Conservation (phyloP, 2,797 vertebrate genomes). For the Coendou prehensilis region DNA sequence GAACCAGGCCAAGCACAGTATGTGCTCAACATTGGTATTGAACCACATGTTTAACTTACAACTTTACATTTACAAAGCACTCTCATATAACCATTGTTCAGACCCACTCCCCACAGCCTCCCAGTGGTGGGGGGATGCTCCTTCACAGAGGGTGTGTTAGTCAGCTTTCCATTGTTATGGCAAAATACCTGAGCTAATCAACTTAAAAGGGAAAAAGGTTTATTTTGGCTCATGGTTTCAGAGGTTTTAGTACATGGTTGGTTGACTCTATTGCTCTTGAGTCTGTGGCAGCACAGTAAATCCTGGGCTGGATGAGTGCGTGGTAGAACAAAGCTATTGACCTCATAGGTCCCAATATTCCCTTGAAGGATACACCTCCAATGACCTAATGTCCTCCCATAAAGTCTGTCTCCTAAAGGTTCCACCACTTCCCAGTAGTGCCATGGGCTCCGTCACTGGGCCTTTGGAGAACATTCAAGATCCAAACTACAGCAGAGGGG, state of each 20-base stretch:
- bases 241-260: not conserved
- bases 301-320: not conserved
- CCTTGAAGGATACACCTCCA: not conserved
- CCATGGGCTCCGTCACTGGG: not conserved
- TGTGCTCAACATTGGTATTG: not conserved
- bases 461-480: not conserved
- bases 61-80: not conserved
- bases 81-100: rapidly evolving
- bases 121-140: rapidly evolving
- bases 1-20: not conserved
- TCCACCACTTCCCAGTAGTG: not conserved
- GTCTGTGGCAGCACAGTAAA: not conserved
- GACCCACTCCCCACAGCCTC: not conserved
- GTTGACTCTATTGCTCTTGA: not conserved
- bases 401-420: not conserved
- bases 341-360: not conserved
- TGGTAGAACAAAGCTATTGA: not conserved
- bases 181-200: not conserved
- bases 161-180: not conserved
- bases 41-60: not conserved
- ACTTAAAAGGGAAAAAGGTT: not conserved
- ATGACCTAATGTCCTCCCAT: not conserved
- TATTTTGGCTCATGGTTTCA: not conserved
- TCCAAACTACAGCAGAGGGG: not conserved
- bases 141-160: not conserved